Evolutionary conservation across 64 coral and sea anemone species (phyloP).

Genomic region (Orbicella faveolata): DNA sequence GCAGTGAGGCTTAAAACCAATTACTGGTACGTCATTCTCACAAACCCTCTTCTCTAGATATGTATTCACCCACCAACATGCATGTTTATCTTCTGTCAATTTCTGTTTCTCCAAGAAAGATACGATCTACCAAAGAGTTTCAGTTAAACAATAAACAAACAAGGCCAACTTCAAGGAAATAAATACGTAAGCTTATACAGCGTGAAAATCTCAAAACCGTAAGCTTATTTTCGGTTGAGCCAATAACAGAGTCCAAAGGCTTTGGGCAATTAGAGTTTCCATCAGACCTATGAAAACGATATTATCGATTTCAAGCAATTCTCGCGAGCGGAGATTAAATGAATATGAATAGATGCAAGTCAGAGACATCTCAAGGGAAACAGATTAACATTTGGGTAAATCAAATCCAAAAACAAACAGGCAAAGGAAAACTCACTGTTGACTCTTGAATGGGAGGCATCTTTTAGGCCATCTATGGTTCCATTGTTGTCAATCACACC

Average conservation of each 20-base stretch:
- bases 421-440: constrained; percentile 24
- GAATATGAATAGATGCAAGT: not conserved
- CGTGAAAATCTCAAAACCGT: not conserved
- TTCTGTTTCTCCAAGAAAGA: not conserved
- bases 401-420: constrained; percentile 35
- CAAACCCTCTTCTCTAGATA: not conserved
- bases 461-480: constrained; percentile 66
- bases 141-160: not conserved
- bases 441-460: constrained; percentile 31
- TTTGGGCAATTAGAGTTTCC: not conserved
- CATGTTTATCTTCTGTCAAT: not conserved
- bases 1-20: not conserved
- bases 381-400: constrained; percentile 1
- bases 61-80: not conserved
- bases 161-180: not conserved
- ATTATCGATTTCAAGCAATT: not conserved
- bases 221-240: not conserved
- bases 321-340: not conserved
- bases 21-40: not conserved
- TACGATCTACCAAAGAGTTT: not conserved
- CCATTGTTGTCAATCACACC: constrained; percentile 91
- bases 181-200: not conserved
- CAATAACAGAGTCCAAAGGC: not conserved
- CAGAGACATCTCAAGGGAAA: not conserved
- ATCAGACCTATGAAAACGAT: not conserved